Evolutionary conservation across 2,888 invertebrate genomes (phyloP).

Genomic region (Volucella inanis): DNA sequence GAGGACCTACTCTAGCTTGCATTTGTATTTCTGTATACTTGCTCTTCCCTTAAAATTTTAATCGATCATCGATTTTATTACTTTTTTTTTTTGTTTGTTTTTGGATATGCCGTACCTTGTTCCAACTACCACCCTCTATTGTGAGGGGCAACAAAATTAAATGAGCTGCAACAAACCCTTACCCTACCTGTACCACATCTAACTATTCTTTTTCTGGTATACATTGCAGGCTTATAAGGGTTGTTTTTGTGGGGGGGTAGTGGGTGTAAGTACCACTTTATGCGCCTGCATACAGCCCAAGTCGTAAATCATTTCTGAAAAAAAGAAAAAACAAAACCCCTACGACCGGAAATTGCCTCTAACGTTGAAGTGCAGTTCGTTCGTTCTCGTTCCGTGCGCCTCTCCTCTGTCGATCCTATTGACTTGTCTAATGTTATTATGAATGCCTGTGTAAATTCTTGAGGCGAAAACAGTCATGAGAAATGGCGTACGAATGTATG

Average conservation of each 20-base stretch:
- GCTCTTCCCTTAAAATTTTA: conserved; percentile 29
- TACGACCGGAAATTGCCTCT: conserved; percentile 63
- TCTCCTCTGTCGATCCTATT: conserved; percentile 2
- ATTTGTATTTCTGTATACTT: neutral
- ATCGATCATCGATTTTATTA: conserved; percentile 57
- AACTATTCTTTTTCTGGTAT: conserved; percentile 38
- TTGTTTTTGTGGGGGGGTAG: conserved; percentile 7
- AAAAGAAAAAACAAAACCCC: conserved; percentile 10
- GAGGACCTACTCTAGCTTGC: too few relatives aligned
- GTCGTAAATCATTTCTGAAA: conserved; percentile 54
- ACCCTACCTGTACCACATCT: conserved; percentile 19
- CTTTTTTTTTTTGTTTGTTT: neutral
- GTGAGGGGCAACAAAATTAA: conserved; percentile 15
- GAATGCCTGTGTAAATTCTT: conserved; percentile 42
- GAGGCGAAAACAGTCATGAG: conserved; percentile 3
- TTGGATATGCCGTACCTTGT: too few relatives aligned
- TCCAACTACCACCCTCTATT: neutral
- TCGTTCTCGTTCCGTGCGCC: neutral
- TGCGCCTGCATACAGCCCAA: too few relatives aligned
- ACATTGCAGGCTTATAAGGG: conserved; percentile 25
- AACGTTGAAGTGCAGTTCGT: conserved; percentile 50
- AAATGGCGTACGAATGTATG: neutral
- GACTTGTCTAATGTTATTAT: conserved; percentile 59
- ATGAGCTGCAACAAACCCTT: conserved; percentile 35
- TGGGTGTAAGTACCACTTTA: conserved; percentile 9